Base-by-base conservation (phyloP, 1,140 invertebrate genomes). In the Aethina tumida region DNA sequence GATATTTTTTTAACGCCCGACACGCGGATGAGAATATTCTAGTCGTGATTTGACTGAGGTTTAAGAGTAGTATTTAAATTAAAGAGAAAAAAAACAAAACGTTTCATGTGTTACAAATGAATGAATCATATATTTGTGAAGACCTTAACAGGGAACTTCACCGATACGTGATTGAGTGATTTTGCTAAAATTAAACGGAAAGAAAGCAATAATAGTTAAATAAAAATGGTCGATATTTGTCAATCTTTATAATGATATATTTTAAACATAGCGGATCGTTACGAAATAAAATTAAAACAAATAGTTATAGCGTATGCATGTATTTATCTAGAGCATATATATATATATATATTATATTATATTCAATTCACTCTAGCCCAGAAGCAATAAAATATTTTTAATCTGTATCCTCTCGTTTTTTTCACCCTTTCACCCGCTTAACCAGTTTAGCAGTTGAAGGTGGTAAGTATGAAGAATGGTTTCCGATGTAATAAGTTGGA, bases 341-440 rank as follows among this genome's bases (percentile, higher is more conserved):
- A 41, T 39, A 49, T 43, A 41, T 49, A 50, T 50, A 41, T 39
- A 48, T 35, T 42, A 43, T 50, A 52, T 50, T 49, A 52, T 53
- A 49, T 48, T 44, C 40, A 35, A 42, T 49, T 49, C 49, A 51
- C 45, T 50, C 44, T 53, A 53, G 47, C 43, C 51, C 53, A 39
- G 43, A 56, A 56, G 53, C 53, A 56, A 56, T 56, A 54, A 56
- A 56, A 52, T 56, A 56, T 56, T 56, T 56, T 56, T 53, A 56
- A 56, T 56, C 53, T 52, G n/a, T n/a, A n/a, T n/a, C n/a, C n/a
- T n/a, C n/a, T n/a, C n/a, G n/a, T n/a, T n/a, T n/a, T n/a, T n/a
- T n/a, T n/a, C n/a, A n/a, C n/a, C n/a, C n/a, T n/a, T n/a, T n/a
- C n/a, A n/a, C n/a, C n/a, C n/a, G n/a, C n/a, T n/a, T n/a, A n/a